Conservation (phyloP, 2,888 invertebrate genomes). For the Drosophila antonietae region DNA sequence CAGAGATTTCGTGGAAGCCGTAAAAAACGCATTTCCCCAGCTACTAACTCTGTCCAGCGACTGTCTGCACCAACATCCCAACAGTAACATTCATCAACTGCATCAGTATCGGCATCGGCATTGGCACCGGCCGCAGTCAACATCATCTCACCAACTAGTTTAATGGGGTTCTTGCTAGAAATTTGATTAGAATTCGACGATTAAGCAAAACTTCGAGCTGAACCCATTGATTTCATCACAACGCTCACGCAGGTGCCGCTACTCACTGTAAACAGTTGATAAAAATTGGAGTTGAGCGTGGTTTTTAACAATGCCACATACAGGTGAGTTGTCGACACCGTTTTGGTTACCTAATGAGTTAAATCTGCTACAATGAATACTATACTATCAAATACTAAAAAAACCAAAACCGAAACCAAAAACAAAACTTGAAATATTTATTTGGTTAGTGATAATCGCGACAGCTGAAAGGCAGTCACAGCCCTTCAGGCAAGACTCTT, state of each 20-base stretch:
- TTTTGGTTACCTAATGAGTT: constrained; percentile 60
- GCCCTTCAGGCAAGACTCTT: constrained; percentile 21
- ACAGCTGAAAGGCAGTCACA: constrained; percentile 21
- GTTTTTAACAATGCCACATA: constrained; percentile 69
- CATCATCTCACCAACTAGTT: constrained; percentile 39
- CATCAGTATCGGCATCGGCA: not conserved
- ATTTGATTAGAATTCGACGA: constrained; percentile 76
- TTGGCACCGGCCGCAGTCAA: constrained; percentile 19
- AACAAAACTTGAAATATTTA: constrained; percentile 20
- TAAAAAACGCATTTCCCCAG: constrained; percentile 59
- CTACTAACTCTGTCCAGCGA: constrained; percentile 31
- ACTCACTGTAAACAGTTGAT: constrained; percentile 52
- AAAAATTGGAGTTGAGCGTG: constrained; percentile 34
- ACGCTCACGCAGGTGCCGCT: constrained; percentile 49
- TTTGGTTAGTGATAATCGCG: constrained; percentile 32
- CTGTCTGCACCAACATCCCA: constrained; percentile 30
- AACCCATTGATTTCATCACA: constrained; percentile 44
- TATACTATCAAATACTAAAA: constrained; percentile 38
- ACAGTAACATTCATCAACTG: constrained; percentile 48
- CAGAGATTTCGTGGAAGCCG: constrained; percentile 72
- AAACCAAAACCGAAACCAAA: constrained; percentile 1
- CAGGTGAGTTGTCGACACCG: constrained; percentile 63
- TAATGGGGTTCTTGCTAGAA: constrained; percentile 67
- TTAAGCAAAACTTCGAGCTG: constrained; percentile 54
- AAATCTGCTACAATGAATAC: constrained; percentile 41